Evolutionary conservation across 1,140 invertebrate genomes (phyloP), one percentile per base, ranked within the genome.

Genomic region (Drosophila grimshawi): DNA sequence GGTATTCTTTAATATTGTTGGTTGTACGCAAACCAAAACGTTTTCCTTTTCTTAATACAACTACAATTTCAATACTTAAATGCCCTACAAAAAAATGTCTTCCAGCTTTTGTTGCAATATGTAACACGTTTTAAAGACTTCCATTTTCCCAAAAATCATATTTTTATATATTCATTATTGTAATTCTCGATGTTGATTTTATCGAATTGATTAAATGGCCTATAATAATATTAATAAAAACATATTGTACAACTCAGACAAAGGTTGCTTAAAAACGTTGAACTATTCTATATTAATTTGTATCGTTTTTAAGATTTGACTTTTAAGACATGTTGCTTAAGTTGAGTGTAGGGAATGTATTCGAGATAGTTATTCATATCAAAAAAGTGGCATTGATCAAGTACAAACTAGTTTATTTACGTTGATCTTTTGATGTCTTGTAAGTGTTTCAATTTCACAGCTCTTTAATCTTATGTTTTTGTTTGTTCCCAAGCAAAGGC

Each of bases 1-100:
- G n/a, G 48, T 49, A 65, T 78, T 30, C 52, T 39, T 41, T 49
- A 59, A 80, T 71, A 66, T 70, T 74, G 60, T 56, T 62, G 55
- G 11, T 52, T 52, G 37, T 52, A 52, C 55, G 65, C 65, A 67
- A 8, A 35, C 5, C 19, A 60, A 19, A 61, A 69, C 39, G 19
- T 69, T 69, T 69, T 46, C 37, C 56, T 37, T 30, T 19, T 37
- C 52, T 37, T 43, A 33, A 46, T 45, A 33, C 19, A 46, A 53
- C 46, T 41, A 51, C 19, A 51, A 19, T 19, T 19, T 19, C 19
- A 48, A 29, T 49, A 39, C 39, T 49, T 35, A 10, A 30, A 37
- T 49, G 30, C 19, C 5, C 45, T 51, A 51, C 11, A 2, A 49
- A 3, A 5, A 19, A 1, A 39, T 10, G 4, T 27, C 27, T n/a